Evolutionary conservation across 2,888 invertebrate species (phyloP).

Genomic region (Marasmarcha lunaedactyla): DNA sequence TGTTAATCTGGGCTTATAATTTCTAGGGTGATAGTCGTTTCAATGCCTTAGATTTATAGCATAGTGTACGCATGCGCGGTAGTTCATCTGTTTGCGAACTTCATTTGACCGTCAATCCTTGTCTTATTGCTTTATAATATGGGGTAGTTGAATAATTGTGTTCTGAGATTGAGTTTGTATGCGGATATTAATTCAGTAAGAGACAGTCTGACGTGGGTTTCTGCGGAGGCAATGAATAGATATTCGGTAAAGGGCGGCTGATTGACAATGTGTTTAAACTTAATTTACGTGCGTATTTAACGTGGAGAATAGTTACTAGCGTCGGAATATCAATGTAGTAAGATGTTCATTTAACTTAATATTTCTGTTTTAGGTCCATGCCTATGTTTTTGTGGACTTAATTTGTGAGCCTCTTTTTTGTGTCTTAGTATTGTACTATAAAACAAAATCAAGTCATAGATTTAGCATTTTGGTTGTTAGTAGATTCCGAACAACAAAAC

Average conservation of each 20-base stretch:
- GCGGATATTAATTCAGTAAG: constrained; percentile 24
- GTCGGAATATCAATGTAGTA: too few relatives aligned
- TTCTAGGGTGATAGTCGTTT: constrained; percentile 44
- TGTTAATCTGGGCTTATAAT: neutral
- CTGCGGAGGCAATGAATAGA: neutral
- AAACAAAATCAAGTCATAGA: too few relatives aligned
- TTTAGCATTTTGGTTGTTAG: too few relatives aligned
- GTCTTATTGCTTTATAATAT: constrained; percentile 29
- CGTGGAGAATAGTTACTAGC: too few relatives aligned
- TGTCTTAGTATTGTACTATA: too few relatives aligned
- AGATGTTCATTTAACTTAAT: too few relatives aligned
- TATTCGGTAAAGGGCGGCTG: neutral
- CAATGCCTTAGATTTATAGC: constrained; percentile 51
- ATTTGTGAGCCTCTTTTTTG: too few relatives aligned
- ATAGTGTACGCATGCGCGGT: constrained; percentile 23
- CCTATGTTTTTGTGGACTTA: too few relatives aligned
- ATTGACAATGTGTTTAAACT: too few relatives aligned
- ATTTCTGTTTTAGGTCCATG: too few relatives aligned
- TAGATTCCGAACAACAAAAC: too few relatives aligned
- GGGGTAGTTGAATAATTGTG: constrained; percentile 14
- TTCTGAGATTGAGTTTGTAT: constrained; percentile 32
- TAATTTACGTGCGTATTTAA: too few relatives aligned
- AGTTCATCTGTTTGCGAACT: constrained; percentile 39
- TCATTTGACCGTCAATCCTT: constrained; percentile 42
- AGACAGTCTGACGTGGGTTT: neutral